A percentile compares a stretch with the other conserved stretches of the same genome.
Evolutionary conservation across 2,113 vertebrate species (phyloP).

Genomic region (Abramis brama): DNA sequence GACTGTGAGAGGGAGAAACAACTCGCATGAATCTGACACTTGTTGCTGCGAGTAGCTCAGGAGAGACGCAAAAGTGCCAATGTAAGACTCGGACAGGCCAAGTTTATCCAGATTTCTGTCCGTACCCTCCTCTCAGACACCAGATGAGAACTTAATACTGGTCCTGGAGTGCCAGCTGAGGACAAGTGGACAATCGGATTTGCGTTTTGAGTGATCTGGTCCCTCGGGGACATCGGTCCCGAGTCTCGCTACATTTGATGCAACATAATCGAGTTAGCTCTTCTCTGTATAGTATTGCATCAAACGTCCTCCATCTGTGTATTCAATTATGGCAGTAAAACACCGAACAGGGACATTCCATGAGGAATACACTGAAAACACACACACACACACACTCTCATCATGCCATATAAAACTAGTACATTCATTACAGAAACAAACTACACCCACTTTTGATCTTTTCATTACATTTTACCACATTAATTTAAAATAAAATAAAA

Average conservation of each 20-base stretch:
- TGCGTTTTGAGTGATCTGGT: background rate
- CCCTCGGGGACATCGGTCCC: background rate
- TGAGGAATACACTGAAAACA: background rate
- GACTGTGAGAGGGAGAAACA: conserved; percentile 11
- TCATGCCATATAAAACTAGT: background rate
- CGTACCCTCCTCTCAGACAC: background rate
- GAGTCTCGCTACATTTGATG: conserved; percentile 7
- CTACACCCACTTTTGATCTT: background rate
- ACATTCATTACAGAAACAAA: background rate
- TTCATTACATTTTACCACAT: background rate
- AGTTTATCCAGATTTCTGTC: conserved; percentile 18
- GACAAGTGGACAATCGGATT: conserved; percentile 23
- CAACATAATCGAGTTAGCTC: conserved; percentile 19
- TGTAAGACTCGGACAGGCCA: background rate
- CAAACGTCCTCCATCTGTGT: conserved; percentile 54
- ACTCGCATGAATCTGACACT: conserved; percentile 27
- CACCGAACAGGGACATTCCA: conserved; percentile 10
- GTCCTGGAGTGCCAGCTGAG: background rate
- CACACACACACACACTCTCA: background rate
- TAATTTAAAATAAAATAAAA: background rate
- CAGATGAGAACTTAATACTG: conserved; percentile 20
- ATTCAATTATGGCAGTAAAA: conserved; percentile 52
- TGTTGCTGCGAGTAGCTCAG: conserved; percentile 1
- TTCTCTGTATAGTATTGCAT: conserved; percentile 40
- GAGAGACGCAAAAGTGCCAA: background rate